These are phyloP conservation scores for Acanthoscelides obtectus DNA, from an alignment of 2,888 invertebrate species.

Conservation along the genomic window DNA sequence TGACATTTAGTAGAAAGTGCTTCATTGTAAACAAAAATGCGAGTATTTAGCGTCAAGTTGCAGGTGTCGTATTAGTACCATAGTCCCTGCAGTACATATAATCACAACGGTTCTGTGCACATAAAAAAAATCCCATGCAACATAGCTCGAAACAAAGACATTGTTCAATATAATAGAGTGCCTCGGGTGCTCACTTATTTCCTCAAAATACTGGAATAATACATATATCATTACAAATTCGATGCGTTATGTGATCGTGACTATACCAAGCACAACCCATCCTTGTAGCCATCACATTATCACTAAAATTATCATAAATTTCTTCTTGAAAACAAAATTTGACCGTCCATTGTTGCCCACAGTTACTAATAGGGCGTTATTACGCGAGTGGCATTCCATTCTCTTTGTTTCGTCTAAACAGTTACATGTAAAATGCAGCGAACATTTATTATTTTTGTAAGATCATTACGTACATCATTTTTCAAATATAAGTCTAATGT, in stretches of 20 bases:
- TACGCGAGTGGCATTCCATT: not conserved
- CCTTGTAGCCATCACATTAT: not conserved
- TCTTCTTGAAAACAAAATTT: not conserved
- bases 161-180: not conserved
- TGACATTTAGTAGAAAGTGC: too few relatives aligned
- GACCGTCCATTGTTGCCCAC: not conserved
- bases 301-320: not conserved
- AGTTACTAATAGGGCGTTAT: not conserved
- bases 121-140: not conserved
- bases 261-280: not conserved
- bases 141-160: not conserved
- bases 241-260: not conserved
- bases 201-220: not conserved
- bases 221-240: not conserved
- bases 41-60: too few relatives aligned
- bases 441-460: not conserved
- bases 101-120: not conserved
- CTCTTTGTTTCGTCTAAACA: not conserved
- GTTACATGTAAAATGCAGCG: not conserved
- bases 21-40: too few relatives aligned
- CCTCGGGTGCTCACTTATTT: not conserved
- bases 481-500: not conserved
- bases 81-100: not conserved
- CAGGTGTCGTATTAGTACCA: too few relatives aligned
- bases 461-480: not conserved